Percentiles rank a stretch among this genome's conserved stretches.
Evolutionary conservation across 2,888 invertebrate species (phyloP).

Genomic region (Acrobasis consociella): DNA sequence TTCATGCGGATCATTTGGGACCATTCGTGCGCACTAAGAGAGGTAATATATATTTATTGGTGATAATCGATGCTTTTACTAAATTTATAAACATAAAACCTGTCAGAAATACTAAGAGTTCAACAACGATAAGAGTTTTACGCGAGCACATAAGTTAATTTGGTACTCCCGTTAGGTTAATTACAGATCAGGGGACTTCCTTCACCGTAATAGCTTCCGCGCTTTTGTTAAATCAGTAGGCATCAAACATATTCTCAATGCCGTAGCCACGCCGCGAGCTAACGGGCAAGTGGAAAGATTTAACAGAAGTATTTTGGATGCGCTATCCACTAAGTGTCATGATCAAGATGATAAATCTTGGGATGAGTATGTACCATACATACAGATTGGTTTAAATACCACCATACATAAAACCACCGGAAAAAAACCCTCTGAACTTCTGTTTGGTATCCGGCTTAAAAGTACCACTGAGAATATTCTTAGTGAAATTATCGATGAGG

Average conservation of each 20-base stretch:
- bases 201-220: neutral
- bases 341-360: neutral
- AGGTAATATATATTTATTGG: neutral
- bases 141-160: constrained; percentile 3
- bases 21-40: neutral
- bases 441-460: neutral
- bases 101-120: neutral
- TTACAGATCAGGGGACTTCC: constrained; percentile 3
- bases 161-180: neutral
- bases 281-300: neutral
- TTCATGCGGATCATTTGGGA: constrained; percentile 3
- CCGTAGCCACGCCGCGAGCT: neutral
- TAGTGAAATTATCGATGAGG: too few relatives aligned
- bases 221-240: neutral
- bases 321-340: neutral
- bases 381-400: neutral
- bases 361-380: constrained; percentile 3
- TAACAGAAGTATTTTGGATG: neutral
- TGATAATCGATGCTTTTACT: constrained; percentile 2
- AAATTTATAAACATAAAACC: neutral
- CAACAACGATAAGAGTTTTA: neutral
- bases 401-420: neutral
- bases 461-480: too few relatives aligned
- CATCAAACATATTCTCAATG: neutral
- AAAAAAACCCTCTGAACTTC: neutral